Percentiles rank a stretch among this genome's conserved stretches.
Evolutionary conservation across 2,113 vertebrate genomes (phyloP).

Genomic region (Xyrauchen texanus): DNA sequence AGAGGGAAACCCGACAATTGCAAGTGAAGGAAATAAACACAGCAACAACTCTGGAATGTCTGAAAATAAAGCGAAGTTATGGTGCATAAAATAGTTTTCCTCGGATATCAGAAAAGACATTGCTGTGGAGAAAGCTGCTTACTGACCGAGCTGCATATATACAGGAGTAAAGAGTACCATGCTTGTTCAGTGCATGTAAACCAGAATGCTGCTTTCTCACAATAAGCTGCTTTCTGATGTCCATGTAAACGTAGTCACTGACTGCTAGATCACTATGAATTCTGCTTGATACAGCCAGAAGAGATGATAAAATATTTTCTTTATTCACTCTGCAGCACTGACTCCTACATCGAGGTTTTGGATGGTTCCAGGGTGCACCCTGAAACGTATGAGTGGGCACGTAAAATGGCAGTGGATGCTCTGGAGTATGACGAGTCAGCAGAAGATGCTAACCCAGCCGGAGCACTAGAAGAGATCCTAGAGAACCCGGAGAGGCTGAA

Average conservation of each 20-base stretch:
- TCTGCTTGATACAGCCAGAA: neutral
- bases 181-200: no score
- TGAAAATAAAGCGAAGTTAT: no score
- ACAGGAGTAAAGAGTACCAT: no score
- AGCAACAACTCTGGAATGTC: no score
- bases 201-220: no score
- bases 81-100: no score
- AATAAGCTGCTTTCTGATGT: no score
- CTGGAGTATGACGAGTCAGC: slow-evolving; percentile 95
- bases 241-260: neutral
- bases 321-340: slow-evolving; percentile 80
- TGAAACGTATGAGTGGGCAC: slow-evolving; percentile 97
- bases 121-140: no score
- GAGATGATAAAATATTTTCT: neutral
- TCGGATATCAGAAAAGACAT: no score
- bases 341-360: slow-evolving; percentile 97
- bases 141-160: no score
- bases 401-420: slow-evolving; percentile 98
- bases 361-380: slow-evolving; percentile 97
- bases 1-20: no score
- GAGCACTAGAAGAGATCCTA: slow-evolving; percentile 94
- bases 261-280: neutral
- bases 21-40: no score
- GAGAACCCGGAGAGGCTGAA: slow-evolving; percentile 97
- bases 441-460: slow-evolving; percentile 97